Evolutionary conservation across 1,140 invertebrate genomes (phyloP).

Genomic region (Drosophila arawakana): DNA sequence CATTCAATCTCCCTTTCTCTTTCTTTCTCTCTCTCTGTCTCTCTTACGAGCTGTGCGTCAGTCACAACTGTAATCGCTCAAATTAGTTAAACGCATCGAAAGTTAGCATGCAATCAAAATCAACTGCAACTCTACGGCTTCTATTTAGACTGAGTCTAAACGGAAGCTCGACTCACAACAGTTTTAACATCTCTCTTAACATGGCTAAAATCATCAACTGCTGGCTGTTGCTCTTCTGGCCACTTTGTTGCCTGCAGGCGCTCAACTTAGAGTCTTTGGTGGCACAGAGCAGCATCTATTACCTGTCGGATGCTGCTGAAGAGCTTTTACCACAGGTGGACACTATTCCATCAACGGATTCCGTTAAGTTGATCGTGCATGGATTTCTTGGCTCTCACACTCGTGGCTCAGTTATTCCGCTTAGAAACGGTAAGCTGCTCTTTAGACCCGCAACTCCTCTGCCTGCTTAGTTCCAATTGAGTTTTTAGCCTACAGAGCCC

Average conservation of each 20-base stretch:
- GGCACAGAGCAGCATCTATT: constrained; percentile 66
- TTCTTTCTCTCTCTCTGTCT: background rate
- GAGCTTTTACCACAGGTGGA: constrained; percentile 45
- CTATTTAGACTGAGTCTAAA: constrained; percentile 32
- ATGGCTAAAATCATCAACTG: constrained; percentile 55
- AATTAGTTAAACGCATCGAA: constrained; percentile 40
- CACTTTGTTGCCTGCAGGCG: constrained; percentile 39
- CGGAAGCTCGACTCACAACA: background rate
- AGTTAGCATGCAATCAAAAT: constrained; percentile 33
- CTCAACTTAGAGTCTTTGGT: constrained; percentile 44
- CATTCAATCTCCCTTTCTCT: background rate
- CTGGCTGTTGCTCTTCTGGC: constrained; percentile 46
- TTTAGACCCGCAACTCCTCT: background rate
- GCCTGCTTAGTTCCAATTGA: background rate
- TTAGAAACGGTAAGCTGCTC: constrained; percentile 64
- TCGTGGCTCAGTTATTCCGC: constrained; percentile 71
- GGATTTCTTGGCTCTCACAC: constrained; percentile 67
- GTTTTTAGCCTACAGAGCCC: constrained; percentile 64
- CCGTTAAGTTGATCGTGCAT: constrained; percentile 77
- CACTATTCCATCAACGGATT: constrained; percentile 11
- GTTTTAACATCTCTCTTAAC: background rate
- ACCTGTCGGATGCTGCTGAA: constrained; percentile 44
- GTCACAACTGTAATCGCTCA: constrained; percentile 41
- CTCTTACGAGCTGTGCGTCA: constrained; percentile 40
- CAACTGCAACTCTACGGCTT: background rate